These are phyloP conservation scores for Bombus sylvicola DNA, from an alignment of 1,140 invertebrate species.

Conservation along the genomic window DNA sequence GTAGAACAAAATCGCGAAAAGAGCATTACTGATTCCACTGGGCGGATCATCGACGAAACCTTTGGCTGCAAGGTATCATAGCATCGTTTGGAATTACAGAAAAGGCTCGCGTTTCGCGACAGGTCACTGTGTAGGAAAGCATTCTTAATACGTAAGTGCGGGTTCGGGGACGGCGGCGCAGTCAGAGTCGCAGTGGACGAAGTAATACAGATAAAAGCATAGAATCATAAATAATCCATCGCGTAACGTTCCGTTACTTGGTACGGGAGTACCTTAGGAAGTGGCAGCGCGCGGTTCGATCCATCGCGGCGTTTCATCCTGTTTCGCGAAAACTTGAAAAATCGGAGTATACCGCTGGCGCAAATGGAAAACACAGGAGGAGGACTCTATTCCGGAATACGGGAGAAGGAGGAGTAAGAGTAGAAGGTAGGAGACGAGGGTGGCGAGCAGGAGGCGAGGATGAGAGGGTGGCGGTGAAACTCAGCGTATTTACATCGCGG, in stretches of 20 bases:
- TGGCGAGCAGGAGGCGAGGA: background rate
- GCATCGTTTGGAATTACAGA: background rate
- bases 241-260: conserved; percentile 17
- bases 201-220: conserved; percentile 54
- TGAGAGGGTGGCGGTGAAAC: background rate
- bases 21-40: no score
- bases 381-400: background rate
- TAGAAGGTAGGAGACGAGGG: background rate
- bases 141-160: conserved; percentile 32
- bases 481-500: conserved; percentile 41
- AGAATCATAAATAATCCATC: conserved; percentile 53
- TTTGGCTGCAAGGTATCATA: background rate
- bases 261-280: background rate
- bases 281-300: background rate
- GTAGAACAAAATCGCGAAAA: no score
- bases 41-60: no score
- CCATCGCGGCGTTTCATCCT: background rate
- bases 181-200: conserved; percentile 21
- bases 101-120: background rate
- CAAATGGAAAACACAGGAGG: background rate
- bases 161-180: background rate
- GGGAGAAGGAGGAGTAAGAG: background rate
- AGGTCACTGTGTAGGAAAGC: background rate
- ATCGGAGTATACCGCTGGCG: background rate
- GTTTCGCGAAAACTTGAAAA: conserved; percentile 3